Percentiles rank a stretch among this genome's conserved stretches.
phyloP scores from a whole-genome alignment of 2,113 vertebrate genomes.

The Crocuta crocuta region DNA sequence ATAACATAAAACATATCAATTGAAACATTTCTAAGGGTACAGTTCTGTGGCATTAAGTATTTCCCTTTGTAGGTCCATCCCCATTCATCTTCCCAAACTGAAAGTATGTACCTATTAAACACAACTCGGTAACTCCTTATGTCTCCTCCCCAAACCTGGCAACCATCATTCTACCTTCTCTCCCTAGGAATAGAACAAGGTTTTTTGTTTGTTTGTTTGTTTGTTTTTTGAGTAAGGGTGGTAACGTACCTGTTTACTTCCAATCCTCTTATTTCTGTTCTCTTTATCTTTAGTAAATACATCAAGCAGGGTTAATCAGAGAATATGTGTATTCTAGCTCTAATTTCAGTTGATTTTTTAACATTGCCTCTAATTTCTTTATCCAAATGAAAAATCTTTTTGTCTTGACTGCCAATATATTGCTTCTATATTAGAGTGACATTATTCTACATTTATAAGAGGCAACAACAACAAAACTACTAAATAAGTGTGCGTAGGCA shows the following conservation, averaged over 20 bases:
- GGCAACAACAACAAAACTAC: background rate
- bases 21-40: background rate
- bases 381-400: background rate
- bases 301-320: background rate
- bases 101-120: background rate
- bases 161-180: background rate
- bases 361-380: background rate
- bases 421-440: background rate
- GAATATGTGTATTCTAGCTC: background rate
- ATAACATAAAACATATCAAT: background rate
- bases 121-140: background rate
- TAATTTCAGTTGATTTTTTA: slow-evolving; percentile 17
- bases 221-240: background rate
- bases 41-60: background rate
- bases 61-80: background rate
- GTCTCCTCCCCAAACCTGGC: background rate
- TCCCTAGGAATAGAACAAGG: background rate
- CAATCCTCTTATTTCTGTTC: background rate
- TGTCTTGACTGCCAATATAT: background rate
- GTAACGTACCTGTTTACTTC: background rate
- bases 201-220: no score
- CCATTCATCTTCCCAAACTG: background rate
- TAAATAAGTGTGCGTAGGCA: background rate
- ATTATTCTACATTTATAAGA: background rate
- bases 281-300: background rate